These are phyloP conservation scores for Xestia xanthographa DNA, from an alignment of 2,888 invertebrate species.

Conservation along the genomic window DNA sequence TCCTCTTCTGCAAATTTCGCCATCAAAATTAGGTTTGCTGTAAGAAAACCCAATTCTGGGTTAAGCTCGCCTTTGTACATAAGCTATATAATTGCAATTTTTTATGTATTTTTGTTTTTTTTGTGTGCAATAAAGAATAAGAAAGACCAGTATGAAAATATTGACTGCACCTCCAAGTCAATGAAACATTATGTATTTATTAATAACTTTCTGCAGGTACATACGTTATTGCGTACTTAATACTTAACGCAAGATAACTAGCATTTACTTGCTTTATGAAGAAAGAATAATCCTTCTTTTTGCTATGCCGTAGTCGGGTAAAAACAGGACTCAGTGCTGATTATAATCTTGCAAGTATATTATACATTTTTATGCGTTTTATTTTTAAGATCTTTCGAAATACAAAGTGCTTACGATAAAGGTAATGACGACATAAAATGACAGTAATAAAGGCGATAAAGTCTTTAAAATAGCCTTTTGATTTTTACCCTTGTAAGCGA, in stretches of 20 bases:
- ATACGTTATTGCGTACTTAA: conserved; percentile 11
- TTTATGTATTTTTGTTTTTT: too few relatives aligned
- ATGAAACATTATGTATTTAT: conserved; percentile 24
- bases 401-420: conserved; percentile 1
- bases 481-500: not conserved
- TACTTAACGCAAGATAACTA: conserved; percentile 11
- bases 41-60: too few relatives aligned
- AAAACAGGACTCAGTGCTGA: conserved; percentile 1
- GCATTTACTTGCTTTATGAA: conserved; percentile 6
- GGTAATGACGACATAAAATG: not conserved
- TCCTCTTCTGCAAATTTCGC: too few relatives aligned
- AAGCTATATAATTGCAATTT: too few relatives aligned
- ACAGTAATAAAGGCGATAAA: not conserved
- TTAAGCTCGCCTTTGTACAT: too few relatives aligned
- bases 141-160: conserved; percentile 3
- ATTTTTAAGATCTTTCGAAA: not conserved
- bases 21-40: too few relatives aligned
- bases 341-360: conserved; percentile 19
- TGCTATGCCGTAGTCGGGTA: too few relatives aligned
- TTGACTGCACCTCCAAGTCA: conserved; percentile 6
- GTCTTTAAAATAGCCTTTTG: not conserved
- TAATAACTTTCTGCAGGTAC: conserved; percentile 4
- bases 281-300: not conserved
- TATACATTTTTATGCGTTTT: conserved; percentile 3
- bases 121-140: too few relatives aligned